Percentiles rank a stretch among this genome's conserved stretches.
phyloP scores from a whole-genome alignment of 2,888 invertebrate species.

The Uloborus plumipes region DNA sequence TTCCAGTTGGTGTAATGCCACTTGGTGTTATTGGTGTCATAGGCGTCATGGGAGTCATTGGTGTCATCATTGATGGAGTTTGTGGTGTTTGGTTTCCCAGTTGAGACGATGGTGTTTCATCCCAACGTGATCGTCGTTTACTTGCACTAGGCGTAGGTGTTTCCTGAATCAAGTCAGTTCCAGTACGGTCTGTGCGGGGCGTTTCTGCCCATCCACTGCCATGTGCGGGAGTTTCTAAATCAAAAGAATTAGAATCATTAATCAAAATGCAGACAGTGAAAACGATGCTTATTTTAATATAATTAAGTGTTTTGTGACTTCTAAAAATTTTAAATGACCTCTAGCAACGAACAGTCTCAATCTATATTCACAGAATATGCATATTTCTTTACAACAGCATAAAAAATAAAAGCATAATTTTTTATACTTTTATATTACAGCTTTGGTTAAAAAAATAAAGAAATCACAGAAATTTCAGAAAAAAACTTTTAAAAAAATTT shows the following conservation, averaged over 20 bases:
- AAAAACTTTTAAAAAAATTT: too few relatives aligned
- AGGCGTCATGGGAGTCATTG: conserved; percentile 71
- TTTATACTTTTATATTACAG: too few relatives aligned
- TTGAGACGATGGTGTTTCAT: conserved; percentile 89
- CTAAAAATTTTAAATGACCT: too few relatives aligned
- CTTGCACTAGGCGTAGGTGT: conserved; percentile 95
- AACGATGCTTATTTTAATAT: too few relatives aligned
- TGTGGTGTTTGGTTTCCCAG: conserved; percentile 72
- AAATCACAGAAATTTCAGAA: too few relatives aligned
- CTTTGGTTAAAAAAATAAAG: too few relatives aligned
- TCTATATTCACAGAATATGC: too few relatives aligned
- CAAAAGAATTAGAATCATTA: not conserved
- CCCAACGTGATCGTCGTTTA: conserved; percentile 97
- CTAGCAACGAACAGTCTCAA: too few relatives aligned
- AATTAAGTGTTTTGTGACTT: too few relatives aligned
- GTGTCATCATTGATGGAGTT: conserved; percentile 67
- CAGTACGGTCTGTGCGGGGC: conserved; percentile 91
- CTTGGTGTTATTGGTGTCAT: conserved; percentile 81
- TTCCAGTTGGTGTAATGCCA: conserved; percentile 87
- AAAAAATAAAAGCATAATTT: too few relatives aligned
- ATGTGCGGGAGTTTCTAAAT: conserved; percentile 91
- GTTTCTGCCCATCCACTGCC: conserved; percentile 99
- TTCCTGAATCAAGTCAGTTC: conserved; percentile 82
- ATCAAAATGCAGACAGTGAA: too few relatives aligned
- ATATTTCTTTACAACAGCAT: too few relatives aligned